These are phyloP conservation scores for Corythornis cristatus DNA, from an alignment of 2,113 vertebrate species.

Conservation along the genomic window DNA sequence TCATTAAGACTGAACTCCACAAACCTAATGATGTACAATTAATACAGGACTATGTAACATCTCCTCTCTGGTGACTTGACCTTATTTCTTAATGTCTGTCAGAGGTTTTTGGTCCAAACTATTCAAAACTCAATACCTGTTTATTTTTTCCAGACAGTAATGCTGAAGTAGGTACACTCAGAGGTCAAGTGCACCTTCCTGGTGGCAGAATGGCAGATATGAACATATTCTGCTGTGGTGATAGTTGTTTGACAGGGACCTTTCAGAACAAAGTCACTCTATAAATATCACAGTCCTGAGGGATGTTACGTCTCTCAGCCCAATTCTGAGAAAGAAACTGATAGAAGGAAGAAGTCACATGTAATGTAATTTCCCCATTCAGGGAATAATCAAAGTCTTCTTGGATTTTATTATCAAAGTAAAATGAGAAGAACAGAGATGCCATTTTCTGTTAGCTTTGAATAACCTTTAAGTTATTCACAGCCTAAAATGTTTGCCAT, in stretches of 20 bases:
- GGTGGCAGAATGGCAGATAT: not conserved
- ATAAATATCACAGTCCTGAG: not conserved
- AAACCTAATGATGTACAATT: not conserved
- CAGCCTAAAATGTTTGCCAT: fast-evolving
- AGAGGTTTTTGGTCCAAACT: not conserved
- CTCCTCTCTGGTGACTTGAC: not conserved
- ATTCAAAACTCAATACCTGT: not conserved
- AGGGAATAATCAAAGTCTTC: not conserved
- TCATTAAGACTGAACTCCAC: not conserved
- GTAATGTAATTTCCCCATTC: not conserved
- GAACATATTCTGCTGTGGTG: not conserved
- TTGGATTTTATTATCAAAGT: not conserved
- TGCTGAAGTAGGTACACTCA: not conserved
- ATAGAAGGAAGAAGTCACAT: not conserved
- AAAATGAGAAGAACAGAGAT: not conserved
- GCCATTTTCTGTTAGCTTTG: not conserved
- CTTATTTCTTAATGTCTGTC: not conserved
- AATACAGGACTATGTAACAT: not conserved
- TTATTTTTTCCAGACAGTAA: not conserved
- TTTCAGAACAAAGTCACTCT: not conserved
- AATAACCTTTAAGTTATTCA: not conserved
- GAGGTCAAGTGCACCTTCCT: not conserved
- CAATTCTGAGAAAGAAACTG: not conserved
- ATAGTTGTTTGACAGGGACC: not conserved
- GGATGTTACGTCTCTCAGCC: not conserved